Base-by-base conservation (phyloP, 2,797 vertebrate genomes). In the Phalanger gymnotis region DNA sequence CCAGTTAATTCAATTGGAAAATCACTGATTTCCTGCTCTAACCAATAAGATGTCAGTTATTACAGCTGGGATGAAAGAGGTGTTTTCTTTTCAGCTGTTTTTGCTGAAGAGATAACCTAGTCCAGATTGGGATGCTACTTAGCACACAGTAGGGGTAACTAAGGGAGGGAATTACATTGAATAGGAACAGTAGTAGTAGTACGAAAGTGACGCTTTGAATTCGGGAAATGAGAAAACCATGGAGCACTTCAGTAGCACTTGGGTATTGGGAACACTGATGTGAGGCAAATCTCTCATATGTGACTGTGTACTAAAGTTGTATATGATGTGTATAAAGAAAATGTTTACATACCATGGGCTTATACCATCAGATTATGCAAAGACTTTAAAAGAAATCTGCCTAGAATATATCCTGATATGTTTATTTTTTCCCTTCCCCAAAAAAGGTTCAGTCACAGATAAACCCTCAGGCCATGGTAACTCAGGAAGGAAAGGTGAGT, bases 401-500 rank as follows among this genome's bases (percentile, higher is more conserved):
- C 27, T 5, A 0, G 14, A 6, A 92, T 55, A 22, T 14, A 34
- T 91, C 96, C 97, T 98, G 97, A 94, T 66, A 0, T 87, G 22
- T 91, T 90, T 0, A 96, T 90, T 95, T 97, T 94, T 95, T 93
- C 95, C 10, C 95, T 96, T 91, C 97, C 55, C 94, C 6, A 54
- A 96, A 96, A 90, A 99, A 99, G 99, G 99, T 98, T 99, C 99
- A 98, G 99, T 99, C 98, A 99, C 99, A 16, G 99, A 99, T 98
- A 99, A 99, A 98, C 99, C 99, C 90, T 98, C 99, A 31, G 99
- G 99, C 98, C 99, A 99, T 95, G 99, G 99, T 97, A 99, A 99
- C 98, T 99, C 99, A 0, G 99, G 99, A 97, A 99, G 99, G 99
- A 99, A 99, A 99, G 99, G 99, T 99, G 99, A 99, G 99, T 99